phyloP scores from a whole-genome alignment of 2,113 vertebrate species.

The Oncorhynchus keta region DNA sequence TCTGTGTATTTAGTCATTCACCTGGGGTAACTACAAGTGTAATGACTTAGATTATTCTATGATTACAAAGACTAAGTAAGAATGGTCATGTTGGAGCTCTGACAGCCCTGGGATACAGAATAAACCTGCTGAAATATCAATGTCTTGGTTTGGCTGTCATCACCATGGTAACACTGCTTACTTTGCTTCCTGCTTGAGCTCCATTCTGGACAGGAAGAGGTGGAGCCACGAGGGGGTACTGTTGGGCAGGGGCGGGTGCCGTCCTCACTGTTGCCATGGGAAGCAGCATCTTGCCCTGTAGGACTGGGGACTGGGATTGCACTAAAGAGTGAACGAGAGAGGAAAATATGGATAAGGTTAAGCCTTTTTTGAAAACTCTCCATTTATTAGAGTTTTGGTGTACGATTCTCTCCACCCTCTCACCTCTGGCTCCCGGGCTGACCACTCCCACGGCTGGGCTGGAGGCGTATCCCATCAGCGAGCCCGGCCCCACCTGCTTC shows the following conservation, averaged over 20 bases:
- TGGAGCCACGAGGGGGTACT: slow-evolving; percentile 81
- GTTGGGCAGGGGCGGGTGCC: slow-evolving; percentile 73
- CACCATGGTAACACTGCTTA: slow-evolving; percentile 49
- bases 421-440: slow-evolving; percentile 70
- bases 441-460: slow-evolving; percentile 66
- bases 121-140: no score
- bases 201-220: slow-evolving; percentile 90
- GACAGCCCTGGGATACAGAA: no score
- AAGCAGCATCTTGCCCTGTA: slow-evolving; percentile 88
- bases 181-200: slow-evolving; percentile 84
- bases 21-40: no score
- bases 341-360: neutral
- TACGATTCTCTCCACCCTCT: slow-evolving; percentile 17
- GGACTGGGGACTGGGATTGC: slow-evolving; percentile 81
- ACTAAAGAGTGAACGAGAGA: slow-evolving; percentile 63
- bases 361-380: neutral
- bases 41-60: no score
- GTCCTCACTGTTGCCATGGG: slow-evolving; percentile 84
- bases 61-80: no score
- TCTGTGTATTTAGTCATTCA: no score
- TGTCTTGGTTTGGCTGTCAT: neutral
- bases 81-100: no score
- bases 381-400: neutral
- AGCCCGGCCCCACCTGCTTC: slow-evolving; percentile 66
- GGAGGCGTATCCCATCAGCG: slow-evolving; percentile 59